Evolutionary conservation across 2,113 vertebrate genomes (phyloP).

Genomic region (Poeciliopsis occidentalis): DNA sequence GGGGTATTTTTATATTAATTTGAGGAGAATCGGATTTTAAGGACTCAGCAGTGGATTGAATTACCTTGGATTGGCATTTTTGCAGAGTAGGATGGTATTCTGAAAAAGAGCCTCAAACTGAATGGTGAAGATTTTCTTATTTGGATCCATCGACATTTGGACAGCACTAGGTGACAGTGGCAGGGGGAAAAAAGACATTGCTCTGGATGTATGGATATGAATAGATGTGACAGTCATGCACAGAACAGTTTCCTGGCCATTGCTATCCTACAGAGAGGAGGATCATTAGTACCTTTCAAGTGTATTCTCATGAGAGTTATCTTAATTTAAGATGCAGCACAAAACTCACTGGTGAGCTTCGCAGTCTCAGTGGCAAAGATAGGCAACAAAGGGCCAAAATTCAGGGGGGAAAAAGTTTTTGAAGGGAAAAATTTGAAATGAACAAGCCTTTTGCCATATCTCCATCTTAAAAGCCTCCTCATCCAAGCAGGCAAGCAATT

Average conservation of each 20-base stretch:
- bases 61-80: conserved; percentile 42
- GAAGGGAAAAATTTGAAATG: conserved; percentile 12
- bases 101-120: conserved; percentile 41
- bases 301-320: conserved; percentile 30
- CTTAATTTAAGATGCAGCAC: conserved; percentile 2
- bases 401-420: neutral
- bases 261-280: conserved; percentile 5
- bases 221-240: conserved; percentile 48
- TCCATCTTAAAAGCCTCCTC: conserved; percentile 42
- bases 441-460: conserved; percentile 13
- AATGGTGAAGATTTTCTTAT: conserved; percentile 13
- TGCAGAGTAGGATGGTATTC: conserved; percentile 36
- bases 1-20: conserved; percentile 38
- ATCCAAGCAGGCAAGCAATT: conserved; percentile 48
- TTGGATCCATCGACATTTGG: conserved; percentile 35
- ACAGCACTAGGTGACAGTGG: conserved; percentile 46
- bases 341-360: neutral
- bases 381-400: neutral
- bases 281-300: conserved; percentile 58
- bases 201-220: conserved; percentile 41
- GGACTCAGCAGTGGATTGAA: conserved; percentile 52
- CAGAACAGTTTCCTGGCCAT: conserved; percentile 50
- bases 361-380: neutral
- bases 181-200: conserved; percentile 33
- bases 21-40: conserved; percentile 22